Percentiles rank a stretch among this genome's conserved stretches.
Evolutionary conservation across 2,888 invertebrate species (phyloP).

Genomic region (Eupithecia subumbrata): DNA sequence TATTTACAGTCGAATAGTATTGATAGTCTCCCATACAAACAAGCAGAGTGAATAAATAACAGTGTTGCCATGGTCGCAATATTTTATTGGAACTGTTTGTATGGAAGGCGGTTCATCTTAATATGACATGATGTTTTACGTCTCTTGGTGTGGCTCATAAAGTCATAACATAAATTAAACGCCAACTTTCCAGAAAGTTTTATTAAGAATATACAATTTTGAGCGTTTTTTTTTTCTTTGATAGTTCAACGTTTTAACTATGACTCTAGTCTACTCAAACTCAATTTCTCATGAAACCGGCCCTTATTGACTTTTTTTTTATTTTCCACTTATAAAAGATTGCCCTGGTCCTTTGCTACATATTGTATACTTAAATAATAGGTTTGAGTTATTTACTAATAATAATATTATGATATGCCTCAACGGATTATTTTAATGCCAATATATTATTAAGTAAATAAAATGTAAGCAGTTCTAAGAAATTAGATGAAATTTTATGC

Average conservation of each 20-base stretch:
- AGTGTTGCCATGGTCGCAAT: background rate
- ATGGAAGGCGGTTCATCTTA: background rate
- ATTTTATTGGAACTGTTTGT: background rate
- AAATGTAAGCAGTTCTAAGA: background rate
- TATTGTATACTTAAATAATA: background rate
- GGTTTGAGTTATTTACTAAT: conserved; percentile 16
- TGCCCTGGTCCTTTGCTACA: background rate
- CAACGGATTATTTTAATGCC: conserved; percentile 4
- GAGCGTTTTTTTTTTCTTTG: no score
- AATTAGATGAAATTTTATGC: background rate
- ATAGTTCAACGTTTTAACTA: background rate
- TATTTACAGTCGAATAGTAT: no score
- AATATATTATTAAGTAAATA: conserved; percentile 2
- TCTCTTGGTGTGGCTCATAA: background rate
- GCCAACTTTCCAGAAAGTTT: no score
- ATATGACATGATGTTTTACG: background rate
- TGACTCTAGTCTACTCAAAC: background rate
- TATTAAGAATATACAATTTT: no score
- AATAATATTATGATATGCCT: conserved; percentile 6
- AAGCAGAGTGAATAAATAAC: no score
- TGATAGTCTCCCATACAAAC: background rate
- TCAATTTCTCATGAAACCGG: background rate
- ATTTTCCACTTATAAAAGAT: background rate
- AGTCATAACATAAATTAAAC: background rate
- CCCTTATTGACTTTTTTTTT: no score